A percentile compares a stretch with the other conserved stretches of the same genome.
phyloP scores from a whole-genome alignment of 2,113 vertebrate genomes.

The Oncorhynchus kisutch region DNA sequence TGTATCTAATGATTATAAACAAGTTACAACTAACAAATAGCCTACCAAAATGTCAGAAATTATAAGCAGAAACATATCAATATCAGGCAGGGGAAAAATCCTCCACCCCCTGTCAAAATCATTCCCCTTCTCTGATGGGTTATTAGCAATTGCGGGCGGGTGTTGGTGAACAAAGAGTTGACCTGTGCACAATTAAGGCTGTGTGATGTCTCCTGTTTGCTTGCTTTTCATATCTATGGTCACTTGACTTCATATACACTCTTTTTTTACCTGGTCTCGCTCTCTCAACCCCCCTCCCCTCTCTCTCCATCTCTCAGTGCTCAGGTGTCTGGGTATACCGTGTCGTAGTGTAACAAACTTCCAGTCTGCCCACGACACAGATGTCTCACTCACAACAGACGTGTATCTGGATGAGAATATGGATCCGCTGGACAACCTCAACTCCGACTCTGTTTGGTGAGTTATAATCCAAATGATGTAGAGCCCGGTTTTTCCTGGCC shows the following conservation, averaged over 20 bases:
- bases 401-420: conserved; percentile 87
- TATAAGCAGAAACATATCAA: no score
- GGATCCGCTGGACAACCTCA: conserved; percentile 81
- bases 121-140: no score
- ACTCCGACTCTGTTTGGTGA: conserved; percentile 89
- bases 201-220: background rate
- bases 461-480: conserved; percentile 20
- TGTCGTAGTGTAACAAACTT: conserved; percentile 90
- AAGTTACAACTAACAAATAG: no score
- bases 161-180: no score
- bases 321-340: conserved; percentile 87
- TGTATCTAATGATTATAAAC: no score
- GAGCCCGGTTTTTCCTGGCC: no score
- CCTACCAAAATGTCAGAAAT: no score
- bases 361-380: conserved; percentile 92
- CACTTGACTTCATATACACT: no score
- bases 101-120: no score
- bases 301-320: conserved; percentile 65
- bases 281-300: background rate
- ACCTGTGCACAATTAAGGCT: background rate
- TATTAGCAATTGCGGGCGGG: no score
- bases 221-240: background rate
- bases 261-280: background rate
- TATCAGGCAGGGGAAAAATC: no score
- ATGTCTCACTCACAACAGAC: conserved; percentile 88